Conservation (phyloP, 1,140 invertebrate species). For the Zaprionus africanus region DNA sequence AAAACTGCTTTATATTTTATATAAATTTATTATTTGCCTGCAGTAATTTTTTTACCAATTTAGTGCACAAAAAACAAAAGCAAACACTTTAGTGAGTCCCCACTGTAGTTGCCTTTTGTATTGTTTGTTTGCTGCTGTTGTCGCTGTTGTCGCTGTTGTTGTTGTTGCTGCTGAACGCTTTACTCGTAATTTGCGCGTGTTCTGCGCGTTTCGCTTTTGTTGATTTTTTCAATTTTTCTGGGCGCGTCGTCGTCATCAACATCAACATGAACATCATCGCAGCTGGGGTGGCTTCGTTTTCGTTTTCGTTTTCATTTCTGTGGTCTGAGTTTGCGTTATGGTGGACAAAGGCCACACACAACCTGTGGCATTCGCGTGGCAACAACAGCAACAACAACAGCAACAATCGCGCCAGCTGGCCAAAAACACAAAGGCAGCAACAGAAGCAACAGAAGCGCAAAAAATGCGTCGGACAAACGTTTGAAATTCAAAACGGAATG, state of each 20-base stretch:
- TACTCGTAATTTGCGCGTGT: conserved; percentile 33
- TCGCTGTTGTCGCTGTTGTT: conserved; percentile 7
- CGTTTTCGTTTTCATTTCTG: background rate
- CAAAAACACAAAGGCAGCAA: conserved; percentile 11
- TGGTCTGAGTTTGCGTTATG: background rate
- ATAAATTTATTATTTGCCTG: background rate
- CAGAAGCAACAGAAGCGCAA: background rate
- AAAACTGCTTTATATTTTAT: too few species aligned
- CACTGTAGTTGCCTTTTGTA: conserved; percentile 3
- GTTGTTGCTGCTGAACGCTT: conserved; percentile 12
- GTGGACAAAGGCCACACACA: conserved; percentile 16
- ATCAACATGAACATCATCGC: background rate
- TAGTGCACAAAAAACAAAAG: background rate
- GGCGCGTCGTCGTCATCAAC: conserved; percentile 26
- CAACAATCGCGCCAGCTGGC: conserved; percentile 4
- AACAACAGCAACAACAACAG: conserved; percentile 1
- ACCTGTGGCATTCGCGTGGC: conserved; percentile 42
- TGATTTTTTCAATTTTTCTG: conserved; percentile 39
- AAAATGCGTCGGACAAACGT: background rate
- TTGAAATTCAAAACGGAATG: conserved; percentile 25
- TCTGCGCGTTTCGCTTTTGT: conserved; percentile 37
- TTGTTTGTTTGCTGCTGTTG: conserved; percentile 1
- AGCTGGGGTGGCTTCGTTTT: conserved; percentile 7
- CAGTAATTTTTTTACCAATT: background rate
- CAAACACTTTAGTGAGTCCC: background rate